Percentiles rank a stretch among this genome's conserved stretches.
These are phyloP conservation scores for Cyprinus carpio DNA, from an alignment of 2,113 vertebrate genomes.

Conservation along the genomic window DNA sequence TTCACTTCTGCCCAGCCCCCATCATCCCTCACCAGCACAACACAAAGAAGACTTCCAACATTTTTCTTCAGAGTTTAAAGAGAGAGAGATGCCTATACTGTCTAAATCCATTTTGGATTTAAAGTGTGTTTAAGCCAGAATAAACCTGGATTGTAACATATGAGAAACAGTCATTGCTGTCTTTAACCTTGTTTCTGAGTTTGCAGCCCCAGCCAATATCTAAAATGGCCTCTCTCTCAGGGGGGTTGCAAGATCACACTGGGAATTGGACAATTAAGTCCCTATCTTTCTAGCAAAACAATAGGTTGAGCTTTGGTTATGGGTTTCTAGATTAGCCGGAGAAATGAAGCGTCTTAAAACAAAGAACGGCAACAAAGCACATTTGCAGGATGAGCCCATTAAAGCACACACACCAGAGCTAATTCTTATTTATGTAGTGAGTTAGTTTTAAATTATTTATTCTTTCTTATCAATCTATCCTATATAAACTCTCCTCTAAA, in stretches of 20 bases:
- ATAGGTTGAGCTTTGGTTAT: constrained; percentile 62
- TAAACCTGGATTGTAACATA: neutral
- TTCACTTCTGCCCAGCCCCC: constrained; percentile 36
- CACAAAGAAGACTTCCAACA: constrained; percentile 17
- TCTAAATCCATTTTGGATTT: neutral
- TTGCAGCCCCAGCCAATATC: constrained; percentile 24
- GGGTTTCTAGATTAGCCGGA: constrained; percentile 57
- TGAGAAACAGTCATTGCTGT: neutral
- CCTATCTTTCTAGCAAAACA: constrained; percentile 41
- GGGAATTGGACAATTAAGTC: constrained; percentile 18
- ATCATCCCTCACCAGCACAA: neutral
- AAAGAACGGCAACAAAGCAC: constrained; percentile 44
- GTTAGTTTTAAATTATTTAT: too few relatives aligned
- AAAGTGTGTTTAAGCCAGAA: constrained; percentile 8
- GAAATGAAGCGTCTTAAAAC: constrained; percentile 51
- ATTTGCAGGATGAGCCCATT: constrained; percentile 53
- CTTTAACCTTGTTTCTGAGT: neutral
- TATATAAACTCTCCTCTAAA: too few relatives aligned
- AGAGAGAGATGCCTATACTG: constrained; percentile 9
- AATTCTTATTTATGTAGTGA: too few relatives aligned
- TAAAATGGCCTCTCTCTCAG: constrained; percentile 57
- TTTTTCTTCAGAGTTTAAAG: neutral
- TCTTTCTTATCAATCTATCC: too few relatives aligned
- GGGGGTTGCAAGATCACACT: constrained; percentile 53
- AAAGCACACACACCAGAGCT: constrained; percentile 48